phyloP scores from a whole-genome alignment of 2,113 vertebrate genomes.

The Dipodomys merriami region DNA sequence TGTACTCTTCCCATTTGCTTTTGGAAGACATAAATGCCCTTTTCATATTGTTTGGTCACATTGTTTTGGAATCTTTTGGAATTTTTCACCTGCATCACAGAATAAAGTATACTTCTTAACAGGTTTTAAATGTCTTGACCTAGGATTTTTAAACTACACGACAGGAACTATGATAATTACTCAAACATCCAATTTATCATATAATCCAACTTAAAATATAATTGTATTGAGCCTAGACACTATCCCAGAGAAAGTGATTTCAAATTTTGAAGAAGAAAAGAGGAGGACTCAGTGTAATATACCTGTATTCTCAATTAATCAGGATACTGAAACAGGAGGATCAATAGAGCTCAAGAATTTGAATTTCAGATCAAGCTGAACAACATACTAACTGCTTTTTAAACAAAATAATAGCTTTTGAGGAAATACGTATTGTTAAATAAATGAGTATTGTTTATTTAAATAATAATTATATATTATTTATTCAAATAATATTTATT shows the following conservation, averaged over 20 bases:
- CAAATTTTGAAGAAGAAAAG: not conserved
- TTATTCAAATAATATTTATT: too few relatives aligned
- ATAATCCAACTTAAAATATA: not conserved
- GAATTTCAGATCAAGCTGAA: not conserved
- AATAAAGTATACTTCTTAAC: not conserved
- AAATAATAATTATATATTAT: too few relatives aligned
- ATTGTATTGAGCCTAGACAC: not conserved
- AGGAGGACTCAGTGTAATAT: not conserved
- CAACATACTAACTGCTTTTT: not conserved
- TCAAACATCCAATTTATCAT: not conserved
- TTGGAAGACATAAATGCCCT: conserved; percentile 23
- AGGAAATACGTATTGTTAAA: too few relatives aligned
- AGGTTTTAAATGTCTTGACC: not conserved
- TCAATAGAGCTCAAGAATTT: not conserved
- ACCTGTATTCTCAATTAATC: not conserved
- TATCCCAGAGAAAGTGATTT: conserved; percentile 31
- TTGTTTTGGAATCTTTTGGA: not conserved
- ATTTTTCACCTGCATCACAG: not conserved
- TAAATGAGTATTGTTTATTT: too few relatives aligned
- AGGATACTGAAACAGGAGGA: not conserved
- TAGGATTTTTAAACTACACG: not conserved
- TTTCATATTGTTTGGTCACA: not conserved
- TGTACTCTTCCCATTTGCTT: not conserved
- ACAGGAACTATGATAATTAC: not conserved
- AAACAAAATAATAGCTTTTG: not conserved